A percentile compares a stretch with the other conserved stretches of the same genome.
phyloP scores from a whole-genome alignment of 2,888 invertebrate species.

The Netelia inedita region DNA sequence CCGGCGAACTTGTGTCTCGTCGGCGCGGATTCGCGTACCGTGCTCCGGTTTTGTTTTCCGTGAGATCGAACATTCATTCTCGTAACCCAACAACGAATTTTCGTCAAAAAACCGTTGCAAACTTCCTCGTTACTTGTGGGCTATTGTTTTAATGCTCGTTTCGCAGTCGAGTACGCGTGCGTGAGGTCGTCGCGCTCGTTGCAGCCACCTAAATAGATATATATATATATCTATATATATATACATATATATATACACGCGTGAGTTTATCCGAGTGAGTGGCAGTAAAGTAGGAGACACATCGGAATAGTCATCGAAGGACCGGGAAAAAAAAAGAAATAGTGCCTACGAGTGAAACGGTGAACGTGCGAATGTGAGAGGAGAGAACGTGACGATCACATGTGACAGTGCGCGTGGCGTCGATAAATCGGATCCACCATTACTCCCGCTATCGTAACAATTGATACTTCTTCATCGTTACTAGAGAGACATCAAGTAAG shows the following conservation, averaged over 20 bases:
- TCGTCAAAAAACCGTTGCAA: neutral
- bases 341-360: conserved; percentile 44
- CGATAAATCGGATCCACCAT: conserved; percentile 15
- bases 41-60: neutral
- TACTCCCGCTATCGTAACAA: conserved; percentile 33
- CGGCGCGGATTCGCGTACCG: neutral
- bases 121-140: neutral
- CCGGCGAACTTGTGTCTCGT: conserved; percentile 41
- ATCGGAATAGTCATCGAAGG: conserved; percentile 33
- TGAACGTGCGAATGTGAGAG: neutral
- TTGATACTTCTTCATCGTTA: neutral
- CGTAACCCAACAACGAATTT: too few relatives aligned
- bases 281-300: neutral
- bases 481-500: conserved; percentile 52
- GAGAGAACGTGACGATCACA: conserved; percentile 68
- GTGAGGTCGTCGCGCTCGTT: conserved; percentile 32
- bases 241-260: neutral
- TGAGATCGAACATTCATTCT: too few relatives aligned
- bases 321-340: conserved; percentile 1
- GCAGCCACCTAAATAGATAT: conserved; percentile 8
- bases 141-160: conserved; percentile 2
- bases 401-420: conserved; percentile 66
- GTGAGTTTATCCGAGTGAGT: neutral
- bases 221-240: neutral
- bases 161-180: conserved; percentile 22